Evolutionary conservation across 1,140 invertebrate species (phyloP), one percentile per base, ranked within the genome.

Genomic region (Drosophila quadrilineata): DNA sequence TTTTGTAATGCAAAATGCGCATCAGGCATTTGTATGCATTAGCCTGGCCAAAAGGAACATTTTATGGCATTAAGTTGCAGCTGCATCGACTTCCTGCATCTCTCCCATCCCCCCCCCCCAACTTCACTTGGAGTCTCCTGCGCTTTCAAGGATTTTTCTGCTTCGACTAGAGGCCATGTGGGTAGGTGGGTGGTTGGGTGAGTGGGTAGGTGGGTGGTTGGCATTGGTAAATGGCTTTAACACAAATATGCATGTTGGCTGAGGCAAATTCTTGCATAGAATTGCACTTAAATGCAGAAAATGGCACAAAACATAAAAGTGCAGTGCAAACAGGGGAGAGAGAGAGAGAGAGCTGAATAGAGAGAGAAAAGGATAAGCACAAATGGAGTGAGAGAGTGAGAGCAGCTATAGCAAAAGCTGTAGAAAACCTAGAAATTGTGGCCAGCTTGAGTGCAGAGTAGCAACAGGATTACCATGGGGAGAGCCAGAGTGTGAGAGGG

Each of bases 241-340:
- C 76, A 84, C 77, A 82, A 82, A 82, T 82, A 82, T 84, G 79
- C 77, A 84, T 84, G 77, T 84, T 60, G 79, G 70, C 79, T 71
- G 56, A 52, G 56, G 56, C 56, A 66, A 46, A 84, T 85, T 77
- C 77, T 85, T 84, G 77, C 77, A 84, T 84, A 84, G 77, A 84
- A 84, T 85, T 84, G 79, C 77, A 84, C 77, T 84, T 84, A 84
- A 84, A 85, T 85, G 74, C 77, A 85, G 77, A 84, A 82, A 82
- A 84, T 82, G 64, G 77, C 74, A 71, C 52, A 62, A 56, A 71
- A 64, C 72, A 75, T 75, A 68, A 68, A 64, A 68, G 35, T 68
- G 65, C 50, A 56, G 49, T n/a, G n/a, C 65, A 56, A 16, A 43
- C 62, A 46, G 49, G 4, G 8, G 53, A 5, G 21, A 26, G 49